Base-by-base conservation (phyloP, 2,797 vertebrate genomes). In the Caiman crocodilus region DNA sequence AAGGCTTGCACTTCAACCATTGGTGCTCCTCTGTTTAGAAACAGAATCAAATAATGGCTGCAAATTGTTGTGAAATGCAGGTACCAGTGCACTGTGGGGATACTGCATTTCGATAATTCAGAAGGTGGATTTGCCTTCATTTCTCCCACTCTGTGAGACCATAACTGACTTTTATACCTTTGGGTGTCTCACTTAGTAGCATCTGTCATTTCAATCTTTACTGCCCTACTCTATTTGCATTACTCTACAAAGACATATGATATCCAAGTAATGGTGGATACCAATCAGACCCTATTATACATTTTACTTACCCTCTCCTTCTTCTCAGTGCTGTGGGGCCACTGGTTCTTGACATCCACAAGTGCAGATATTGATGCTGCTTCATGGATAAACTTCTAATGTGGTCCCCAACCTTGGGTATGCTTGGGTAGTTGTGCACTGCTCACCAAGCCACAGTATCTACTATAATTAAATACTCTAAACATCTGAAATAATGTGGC, bases 71-170 rank as follows among this genome's bases (percentile, higher is more conserved):
- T 16, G 71, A 59, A 88, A 89, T 74, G 18, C 79, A 79, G 35
- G 59, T 61, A 50, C 30, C 42, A 50, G 42, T 50, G 42, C 42
- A 50, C 42, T 50, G 42, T 10, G 9, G 42, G 42, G 42, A 50
- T 50, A 50, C 42, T 50, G 42, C 42, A 50, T 50, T 50, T 50
- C 9, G 0, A 74, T 63, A 1, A 0, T 9, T 0, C 1, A 0
- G 58, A 78, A 86, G 83, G 64, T 69, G 55, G 56, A 1, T 35
- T 23, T 73, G 16, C 87, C n/a, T 32, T 88, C 0, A 0, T 21
- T 28, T 67, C 58, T 61, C 77, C 60, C 32, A 94, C 69, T 23
- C 69, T 73, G 50, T 26, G 89, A 89, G 89, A 75, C 8, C 60
- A 14, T 4, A 17, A 35, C 59, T 79, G 50, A 25, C 28, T 90